Evolutionary conservation across 2,113 vertebrate genomes (phyloP).

Genomic region (Mystacornis crossleyi): DNA sequence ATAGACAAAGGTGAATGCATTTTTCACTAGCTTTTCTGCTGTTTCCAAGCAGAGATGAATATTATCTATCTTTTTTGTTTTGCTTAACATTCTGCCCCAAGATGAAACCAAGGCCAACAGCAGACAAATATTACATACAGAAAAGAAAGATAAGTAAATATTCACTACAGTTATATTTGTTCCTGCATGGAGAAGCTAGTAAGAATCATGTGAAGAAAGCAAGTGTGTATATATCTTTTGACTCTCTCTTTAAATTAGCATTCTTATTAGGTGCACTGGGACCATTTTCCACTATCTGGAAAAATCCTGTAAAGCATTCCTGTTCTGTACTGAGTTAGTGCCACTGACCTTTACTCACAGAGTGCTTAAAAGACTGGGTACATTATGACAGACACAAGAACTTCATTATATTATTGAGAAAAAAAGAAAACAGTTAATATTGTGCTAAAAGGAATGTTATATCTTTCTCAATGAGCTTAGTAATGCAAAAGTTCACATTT

Average conservation of each 20-base stretch:
- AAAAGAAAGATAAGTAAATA: slow-evolving; percentile 37
- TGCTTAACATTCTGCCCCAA: slow-evolving; percentile 7
- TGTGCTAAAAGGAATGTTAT: slow-evolving; percentile 28
- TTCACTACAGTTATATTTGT: background rate
- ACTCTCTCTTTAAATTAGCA: background rate
- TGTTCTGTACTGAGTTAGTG: background rate
- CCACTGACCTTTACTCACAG: background rate
- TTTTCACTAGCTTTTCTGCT: background rate
- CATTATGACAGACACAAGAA: slow-evolving; percentile 36
- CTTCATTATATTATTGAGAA: slow-evolving; percentile 34
- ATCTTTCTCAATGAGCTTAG: background rate
- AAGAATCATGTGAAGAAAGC: background rate
- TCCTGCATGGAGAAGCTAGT: background rate
- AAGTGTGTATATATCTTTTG: background rate
- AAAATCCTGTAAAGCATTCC: background rate
- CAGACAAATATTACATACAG: background rate
- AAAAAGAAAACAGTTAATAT: slow-evolving; percentile 34
- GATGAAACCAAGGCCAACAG: slow-evolving; percentile 24
- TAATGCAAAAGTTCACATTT: background rate
- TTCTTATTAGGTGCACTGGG: background rate
- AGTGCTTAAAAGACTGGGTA: background rate
- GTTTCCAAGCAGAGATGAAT: background rate
- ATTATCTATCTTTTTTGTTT: slow-evolving; percentile 15
- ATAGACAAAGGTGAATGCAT: background rate
- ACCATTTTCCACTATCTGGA: background rate